Evolutionary conservation across 2,888 invertebrate species (phyloP).

Genomic region (Caenorhabditis plicata): DNA sequence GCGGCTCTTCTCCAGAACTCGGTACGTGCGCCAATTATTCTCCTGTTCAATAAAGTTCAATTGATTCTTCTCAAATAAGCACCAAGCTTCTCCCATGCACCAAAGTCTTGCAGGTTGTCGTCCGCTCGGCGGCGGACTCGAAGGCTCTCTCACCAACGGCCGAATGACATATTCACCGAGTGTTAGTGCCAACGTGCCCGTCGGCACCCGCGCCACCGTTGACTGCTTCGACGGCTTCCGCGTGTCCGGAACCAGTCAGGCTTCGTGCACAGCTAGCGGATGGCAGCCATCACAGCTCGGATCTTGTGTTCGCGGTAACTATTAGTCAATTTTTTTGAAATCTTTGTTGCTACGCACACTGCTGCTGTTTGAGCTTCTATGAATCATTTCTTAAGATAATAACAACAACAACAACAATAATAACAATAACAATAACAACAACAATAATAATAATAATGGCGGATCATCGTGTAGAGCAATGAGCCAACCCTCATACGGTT

Average conservation of each 20-base stretch:
- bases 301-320: constrained; percentile 22
- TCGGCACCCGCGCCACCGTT: constrained; percentile 42
- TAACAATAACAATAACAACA: too few species aligned
- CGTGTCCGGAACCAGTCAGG: constrained; percentile 17
- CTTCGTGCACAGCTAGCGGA: constrained; percentile 33
- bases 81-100: too few species aligned
- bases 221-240: constrained; percentile 38
- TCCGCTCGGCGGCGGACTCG: constrained; percentile 21
- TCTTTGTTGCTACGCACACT: too few species aligned
- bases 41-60: constrained; percentile 1
- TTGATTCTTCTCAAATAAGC: constrained; percentile 18
- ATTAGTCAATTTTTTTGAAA: too few species aligned
- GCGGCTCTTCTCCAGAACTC: constrained; percentile 5
- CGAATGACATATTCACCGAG: constrained; percentile 31
- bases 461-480: too few species aligned
- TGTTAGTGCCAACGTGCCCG: constrained; percentile 16
- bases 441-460: too few species aligned
- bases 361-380: too few species aligned
- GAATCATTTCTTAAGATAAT: too few species aligned
- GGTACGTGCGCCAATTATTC: constrained; percentile 9
- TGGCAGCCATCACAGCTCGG: constrained; percentile 38
- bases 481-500: constrained; percentile 13
- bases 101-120: constrained; percentile 41
- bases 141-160: constrained; percentile 30
- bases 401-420: too few species aligned